These are phyloP conservation scores for Drosophila falleni DNA, from an alignment of 2,888 invertebrate species.

Conservation along the genomic window DNA sequence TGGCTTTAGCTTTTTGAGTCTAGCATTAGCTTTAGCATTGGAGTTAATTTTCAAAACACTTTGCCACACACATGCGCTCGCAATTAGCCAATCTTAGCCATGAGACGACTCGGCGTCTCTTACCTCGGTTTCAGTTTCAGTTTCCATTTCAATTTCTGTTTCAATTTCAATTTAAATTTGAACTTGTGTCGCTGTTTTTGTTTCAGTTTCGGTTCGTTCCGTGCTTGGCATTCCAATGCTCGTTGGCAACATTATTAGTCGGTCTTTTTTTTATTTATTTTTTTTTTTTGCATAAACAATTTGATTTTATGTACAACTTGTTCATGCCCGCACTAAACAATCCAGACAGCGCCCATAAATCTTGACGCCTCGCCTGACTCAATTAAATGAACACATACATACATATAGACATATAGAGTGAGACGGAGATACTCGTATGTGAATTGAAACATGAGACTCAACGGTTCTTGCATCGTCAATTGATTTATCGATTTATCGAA, in stretches of 20 bases:
- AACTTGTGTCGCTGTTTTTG: constrained; percentile 6
- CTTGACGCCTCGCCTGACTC: constrained; percentile 62
- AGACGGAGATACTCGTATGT: not conserved
- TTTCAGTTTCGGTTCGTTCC: constrained; percentile 44
- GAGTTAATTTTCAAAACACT: constrained; percentile 64
- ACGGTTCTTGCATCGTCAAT: constrained; percentile 48
- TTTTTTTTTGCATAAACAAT: constrained; percentile 66
- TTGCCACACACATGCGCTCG: constrained; percentile 58
- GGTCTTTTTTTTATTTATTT: constrained; percentile 27
- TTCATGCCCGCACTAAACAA: constrained; percentile 36
- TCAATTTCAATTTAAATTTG: constrained; percentile 21
- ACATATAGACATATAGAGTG: not conserved
- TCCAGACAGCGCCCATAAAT: constrained; percentile 61
- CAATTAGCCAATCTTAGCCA: constrained; percentile 76
- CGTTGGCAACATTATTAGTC: constrained; percentile 47
- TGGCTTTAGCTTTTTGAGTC: constrained; percentile 56
- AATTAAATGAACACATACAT: constrained; percentile 37
- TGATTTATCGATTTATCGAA: constrained; percentile 53
- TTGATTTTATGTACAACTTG: constrained; percentile 63
- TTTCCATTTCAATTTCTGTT: constrained; percentile 18
- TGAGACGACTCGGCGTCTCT: constrained; percentile 45
- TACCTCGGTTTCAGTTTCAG: constrained; percentile 11
- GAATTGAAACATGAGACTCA: constrained; percentile 32
- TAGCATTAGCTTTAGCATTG: constrained; percentile 59
- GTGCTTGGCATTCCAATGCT: constrained; percentile 68